Conservation (phyloP, 2,113 vertebrate species). For the Rhynchopsitta pachyrhyncha region DNA sequence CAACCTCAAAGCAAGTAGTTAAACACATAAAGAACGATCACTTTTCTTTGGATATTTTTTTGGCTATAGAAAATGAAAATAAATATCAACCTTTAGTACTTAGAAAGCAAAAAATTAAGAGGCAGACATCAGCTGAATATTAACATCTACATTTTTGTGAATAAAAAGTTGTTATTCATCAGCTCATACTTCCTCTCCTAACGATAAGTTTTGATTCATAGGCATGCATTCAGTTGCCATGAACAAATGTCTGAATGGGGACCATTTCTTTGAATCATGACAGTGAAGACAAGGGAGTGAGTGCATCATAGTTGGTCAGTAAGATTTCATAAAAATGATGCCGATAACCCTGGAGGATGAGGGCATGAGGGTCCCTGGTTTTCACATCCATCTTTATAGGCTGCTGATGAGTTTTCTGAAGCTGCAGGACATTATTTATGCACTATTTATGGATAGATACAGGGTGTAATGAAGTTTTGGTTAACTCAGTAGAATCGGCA, state of each 20-base stretch:
- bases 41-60: neutral
- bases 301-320: neutral
- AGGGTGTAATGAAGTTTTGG: constrained; percentile 9
- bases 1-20: neutral
- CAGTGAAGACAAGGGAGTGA: neutral
- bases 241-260: neutral
- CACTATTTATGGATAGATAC: neutral
- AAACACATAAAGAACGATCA: neutral
- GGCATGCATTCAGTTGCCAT: neutral
- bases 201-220: neutral
- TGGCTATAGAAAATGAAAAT: neutral
- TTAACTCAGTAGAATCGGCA: neutral
- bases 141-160: neutral
- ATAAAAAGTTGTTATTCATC: neutral
- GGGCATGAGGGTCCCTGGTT: neutral
- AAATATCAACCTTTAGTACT: neutral
- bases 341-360: neutral
- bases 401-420: constrained; percentile 20
- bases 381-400: neutral
- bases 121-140: neutral
- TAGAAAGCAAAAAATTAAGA: neutral
- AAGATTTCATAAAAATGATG: neutral
- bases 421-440: neutral
- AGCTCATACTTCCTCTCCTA: neutral
- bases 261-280: neutral